Base-by-base conservation (phyloP, 2,113 vertebrate species). In the Microcebus jonahi region DNA sequence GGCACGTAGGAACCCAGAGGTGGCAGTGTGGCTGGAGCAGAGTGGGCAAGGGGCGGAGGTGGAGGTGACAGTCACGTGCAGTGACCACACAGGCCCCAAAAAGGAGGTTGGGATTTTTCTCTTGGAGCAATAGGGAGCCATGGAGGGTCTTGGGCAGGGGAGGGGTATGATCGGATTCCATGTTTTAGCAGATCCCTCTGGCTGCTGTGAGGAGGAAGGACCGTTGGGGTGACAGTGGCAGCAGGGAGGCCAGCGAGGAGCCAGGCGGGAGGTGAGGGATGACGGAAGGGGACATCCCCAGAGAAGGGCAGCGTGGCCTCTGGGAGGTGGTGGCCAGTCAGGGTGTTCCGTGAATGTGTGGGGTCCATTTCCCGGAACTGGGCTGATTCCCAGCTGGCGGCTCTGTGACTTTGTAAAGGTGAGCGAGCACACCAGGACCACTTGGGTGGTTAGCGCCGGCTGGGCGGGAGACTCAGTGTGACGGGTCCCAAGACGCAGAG, bases 281-380 rank as follows among this genome's bases (percentile, higher is more conserved):
- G 2, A 13, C 55, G 1, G 2, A 23, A 17, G 63, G 1, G 2
- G 27, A 5, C 9, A 23, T 2, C 6, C 5, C 7, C 5, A 55
- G 70, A 73, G 42, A 27, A 25, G 1, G 25, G 61, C 3, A 11
- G 70, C 0, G 5, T 50, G 89, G 82, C 75, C 27, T 50, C 70
- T 25, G 27, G 31, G 61, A 9, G 25, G 18, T 1, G 0, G 48
- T 25, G 34, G 68, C 91, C 61, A 29, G 59, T 23, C 23, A 27
- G 59, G 25, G 10, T 27, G 59, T 61, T 61, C 10, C 11, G 25
- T 63, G 61, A 4, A 2, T 63, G 61, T 11, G 25, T 63, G 25
- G 59, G 25, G 61, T 29, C 61, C 61, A 27, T 63, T 63, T 50
- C 39, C 39, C 13, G 34, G 45, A 4, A n/a, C 17, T 7, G 25